Conservation (phyloP, 2,113 vertebrate species). For the Spea bombifrons region DNA sequence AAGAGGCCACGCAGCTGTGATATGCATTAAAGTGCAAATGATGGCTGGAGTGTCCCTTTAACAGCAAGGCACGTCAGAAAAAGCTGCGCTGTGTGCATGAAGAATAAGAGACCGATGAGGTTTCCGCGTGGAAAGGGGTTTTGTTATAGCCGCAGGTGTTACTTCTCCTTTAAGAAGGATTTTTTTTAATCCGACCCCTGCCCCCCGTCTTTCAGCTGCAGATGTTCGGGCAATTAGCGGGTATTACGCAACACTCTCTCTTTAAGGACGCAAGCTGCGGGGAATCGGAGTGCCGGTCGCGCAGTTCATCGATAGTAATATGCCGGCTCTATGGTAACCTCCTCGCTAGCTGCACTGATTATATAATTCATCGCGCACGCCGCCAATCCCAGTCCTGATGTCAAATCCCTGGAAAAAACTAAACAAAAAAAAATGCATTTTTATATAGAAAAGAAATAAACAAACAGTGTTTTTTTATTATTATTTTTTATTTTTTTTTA, state of each 20-base stretch:
- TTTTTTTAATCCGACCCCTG: too few species aligned
- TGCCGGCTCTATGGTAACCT: constrained; percentile 71
- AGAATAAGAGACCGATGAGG: too few species aligned
- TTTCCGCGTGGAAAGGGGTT: too few species aligned
- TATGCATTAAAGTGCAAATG: too few species aligned
- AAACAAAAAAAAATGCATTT: not conserved
- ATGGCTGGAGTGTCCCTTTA: too few species aligned
- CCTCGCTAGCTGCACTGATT: constrained; percentile 73
- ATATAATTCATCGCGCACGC: constrained; percentile 69
- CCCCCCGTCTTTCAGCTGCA: not conserved
- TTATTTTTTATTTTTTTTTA: too few species aligned
- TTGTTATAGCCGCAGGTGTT: too few species aligned
- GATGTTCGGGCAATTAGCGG: not conserved
- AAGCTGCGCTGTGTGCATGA: too few species aligned
- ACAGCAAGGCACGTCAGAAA: too few species aligned
- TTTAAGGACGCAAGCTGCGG: constrained; percentile 48
- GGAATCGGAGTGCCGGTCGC: constrained; percentile 50
- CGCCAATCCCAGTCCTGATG: constrained; percentile 56
- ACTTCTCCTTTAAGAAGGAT: too few species aligned
- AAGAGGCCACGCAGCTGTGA: too few species aligned
- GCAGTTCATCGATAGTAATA: constrained; percentile 63
- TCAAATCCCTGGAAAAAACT: not conserved
- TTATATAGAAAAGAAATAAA: not conserved
- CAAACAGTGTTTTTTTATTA: not conserved
- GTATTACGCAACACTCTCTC: constrained; percentile 29